phyloP scores from a whole-genome alignment of 1,140 invertebrate species.

The Muscidifurax raptorellus region DNA sequence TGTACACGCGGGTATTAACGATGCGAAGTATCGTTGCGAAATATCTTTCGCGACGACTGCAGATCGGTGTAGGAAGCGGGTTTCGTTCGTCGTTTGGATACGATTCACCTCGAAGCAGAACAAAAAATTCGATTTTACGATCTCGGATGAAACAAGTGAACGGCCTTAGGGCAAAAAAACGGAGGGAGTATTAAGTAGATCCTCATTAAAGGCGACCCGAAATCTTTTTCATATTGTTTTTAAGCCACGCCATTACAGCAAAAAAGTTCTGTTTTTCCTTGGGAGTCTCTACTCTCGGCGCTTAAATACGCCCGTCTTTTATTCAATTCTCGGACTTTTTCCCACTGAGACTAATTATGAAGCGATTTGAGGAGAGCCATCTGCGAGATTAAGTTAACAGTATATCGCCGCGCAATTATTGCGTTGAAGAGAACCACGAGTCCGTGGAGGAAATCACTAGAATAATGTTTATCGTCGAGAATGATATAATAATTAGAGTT shows the following conservation, averaged over 20 bases:
- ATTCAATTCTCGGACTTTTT: not conserved
- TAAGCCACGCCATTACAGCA: not conserved
- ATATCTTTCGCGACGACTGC: no score
- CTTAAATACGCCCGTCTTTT: not conserved
- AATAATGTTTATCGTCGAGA: no score
- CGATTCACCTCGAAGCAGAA: no score
- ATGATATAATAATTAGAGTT: no score
- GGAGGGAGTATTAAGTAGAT: not conserved
- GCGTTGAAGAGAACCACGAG: no score
- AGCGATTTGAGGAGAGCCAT: not conserved
- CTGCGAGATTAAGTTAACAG: not conserved
- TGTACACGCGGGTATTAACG: not conserved
- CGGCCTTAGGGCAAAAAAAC: no score
- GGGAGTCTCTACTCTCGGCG: not conserved
- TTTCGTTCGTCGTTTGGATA: no score
- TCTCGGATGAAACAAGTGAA: no score
- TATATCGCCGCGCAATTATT: not conserved
- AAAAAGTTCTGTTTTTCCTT: not conserved
- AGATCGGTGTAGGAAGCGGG: no score
- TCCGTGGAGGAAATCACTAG: no score
- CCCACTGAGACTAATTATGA: not conserved
- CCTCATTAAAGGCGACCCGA: not conserved
- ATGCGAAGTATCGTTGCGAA: no score
- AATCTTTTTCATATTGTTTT: not conserved
- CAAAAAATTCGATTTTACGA: no score